A percentile compares a stretch with the other conserved stretches of the same genome.
These are phyloP conservation scores for Ochropacha duplaris DNA, from an alignment of 2,888 invertebrate species.

Conservation along the genomic window DNA sequence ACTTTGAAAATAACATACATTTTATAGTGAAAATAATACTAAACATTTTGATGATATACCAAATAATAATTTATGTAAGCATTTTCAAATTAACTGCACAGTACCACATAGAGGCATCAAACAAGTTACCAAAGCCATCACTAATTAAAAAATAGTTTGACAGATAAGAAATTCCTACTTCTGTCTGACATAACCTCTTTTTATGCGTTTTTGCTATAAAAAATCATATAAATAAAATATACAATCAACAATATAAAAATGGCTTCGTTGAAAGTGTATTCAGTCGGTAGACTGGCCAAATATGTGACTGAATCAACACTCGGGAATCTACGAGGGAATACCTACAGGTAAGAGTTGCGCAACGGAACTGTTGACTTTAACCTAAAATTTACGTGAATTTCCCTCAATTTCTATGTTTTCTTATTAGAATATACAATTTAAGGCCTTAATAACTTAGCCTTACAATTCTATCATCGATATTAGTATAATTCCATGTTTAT, in stretches of 20 bases:
- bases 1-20: no score
- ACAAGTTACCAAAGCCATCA: background rate
- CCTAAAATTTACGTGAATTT: slow-evolving; percentile 29
- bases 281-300: slow-evolving; percentile 73
- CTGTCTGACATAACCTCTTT: slow-evolving; percentile 53
- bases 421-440: slow-evolving; percentile 7
- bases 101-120: background rate
- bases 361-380: slow-evolving; percentile 50
- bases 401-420: slow-evolving; percentile 18
- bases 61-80: no score
- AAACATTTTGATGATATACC: no score
- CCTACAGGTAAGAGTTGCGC: slow-evolving; percentile 80
- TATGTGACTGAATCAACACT: slow-evolving; percentile 74
- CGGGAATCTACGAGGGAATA: slow-evolving; percentile 61
- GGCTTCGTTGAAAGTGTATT: slow-evolving; percentile 79
- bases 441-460: background rate
- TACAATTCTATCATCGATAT: background rate
- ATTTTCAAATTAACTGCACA: no score
- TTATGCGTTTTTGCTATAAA: slow-evolving; percentile 21
- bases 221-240: slow-evolving; percentile 28
- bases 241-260: slow-evolving; percentile 48
- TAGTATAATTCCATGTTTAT: background rate
- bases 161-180: slow-evolving; percentile 28
- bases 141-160: slow-evolving; percentile 6
- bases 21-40: no score